Evolutionary conservation across 2,113 vertebrate species (phyloP).

Genomic region (Aviceda subcristata): DNA sequence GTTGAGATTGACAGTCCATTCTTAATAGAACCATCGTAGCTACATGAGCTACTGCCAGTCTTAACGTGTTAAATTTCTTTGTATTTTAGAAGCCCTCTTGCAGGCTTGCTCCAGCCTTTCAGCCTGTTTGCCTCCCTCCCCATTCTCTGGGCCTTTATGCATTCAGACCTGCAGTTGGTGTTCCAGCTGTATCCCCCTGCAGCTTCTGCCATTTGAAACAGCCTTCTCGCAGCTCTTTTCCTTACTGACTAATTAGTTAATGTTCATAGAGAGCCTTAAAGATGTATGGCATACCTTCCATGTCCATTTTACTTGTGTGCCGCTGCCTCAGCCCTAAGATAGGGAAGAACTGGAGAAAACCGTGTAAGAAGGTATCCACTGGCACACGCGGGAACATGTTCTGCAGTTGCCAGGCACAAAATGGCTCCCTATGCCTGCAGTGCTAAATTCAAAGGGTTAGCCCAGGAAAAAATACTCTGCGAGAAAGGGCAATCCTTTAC

Average conservation of each 20-base stretch:
- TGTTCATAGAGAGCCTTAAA: not conserved
- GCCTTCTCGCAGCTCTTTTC: not conserved
- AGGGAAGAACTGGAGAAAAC: not conserved
- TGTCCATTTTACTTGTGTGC: not conserved
- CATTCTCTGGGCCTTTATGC: not conserved
- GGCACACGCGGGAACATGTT: not conserved
- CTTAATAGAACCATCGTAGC: not conserved
- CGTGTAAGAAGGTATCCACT: not conserved
- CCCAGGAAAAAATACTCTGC: not conserved
- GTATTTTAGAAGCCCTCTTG: not conserved
- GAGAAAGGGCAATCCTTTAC: not conserved
- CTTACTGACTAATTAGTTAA: not conserved
- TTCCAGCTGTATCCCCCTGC: not conserved
- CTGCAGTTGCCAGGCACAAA: not conserved
- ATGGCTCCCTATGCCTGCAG: fast-evolving
- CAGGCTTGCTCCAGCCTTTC: not conserved
- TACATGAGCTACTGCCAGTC: not conserved
- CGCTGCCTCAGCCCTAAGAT: fast-evolving
- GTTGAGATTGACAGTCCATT: not conserved
- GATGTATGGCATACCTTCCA: not conserved
- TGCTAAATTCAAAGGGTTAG: not conserved
- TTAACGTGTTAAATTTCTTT: not conserved
- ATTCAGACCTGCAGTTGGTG: not conserved
- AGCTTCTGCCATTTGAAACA: not conserved
- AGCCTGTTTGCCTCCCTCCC: not conserved